phyloP scores from a whole-genome alignment of 92 coral and sea anemone species.

The Virgularia gustaviana region DNA sequence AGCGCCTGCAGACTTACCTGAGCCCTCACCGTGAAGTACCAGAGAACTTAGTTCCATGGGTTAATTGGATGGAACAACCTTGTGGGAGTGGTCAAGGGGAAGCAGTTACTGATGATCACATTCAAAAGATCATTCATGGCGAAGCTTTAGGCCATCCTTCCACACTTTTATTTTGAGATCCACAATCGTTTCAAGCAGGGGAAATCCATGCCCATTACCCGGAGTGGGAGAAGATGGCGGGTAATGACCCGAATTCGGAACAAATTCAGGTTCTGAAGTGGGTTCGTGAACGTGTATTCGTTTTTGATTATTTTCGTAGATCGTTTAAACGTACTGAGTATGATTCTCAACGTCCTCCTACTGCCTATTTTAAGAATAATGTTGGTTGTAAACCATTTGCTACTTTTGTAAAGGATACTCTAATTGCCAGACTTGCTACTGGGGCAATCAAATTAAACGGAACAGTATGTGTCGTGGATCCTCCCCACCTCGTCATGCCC shows the following conservation, averaged over 20 bases:
- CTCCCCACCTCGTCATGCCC: neutral
- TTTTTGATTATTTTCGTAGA: neutral
- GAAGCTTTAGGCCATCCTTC: neutral
- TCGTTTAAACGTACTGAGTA: neutral
- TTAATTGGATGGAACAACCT: too few relatives aligned
- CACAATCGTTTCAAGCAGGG: neutral
- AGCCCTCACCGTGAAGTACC: too few relatives aligned
- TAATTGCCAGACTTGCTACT: neutral
- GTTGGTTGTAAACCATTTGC: neutral
- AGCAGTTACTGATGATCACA: too few relatives aligned
- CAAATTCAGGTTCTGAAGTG: neutral
- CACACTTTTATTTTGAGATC: neutral
- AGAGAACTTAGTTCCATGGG: too few relatives aligned
- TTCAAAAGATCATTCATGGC: too few relatives aligned
- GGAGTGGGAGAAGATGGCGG: neutral
- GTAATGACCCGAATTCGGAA: neutral
- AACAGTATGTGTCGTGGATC: neutral
- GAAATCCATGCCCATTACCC: neutral
- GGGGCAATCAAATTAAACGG: neutral
- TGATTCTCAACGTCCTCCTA: neutral
- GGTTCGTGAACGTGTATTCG: neutral
- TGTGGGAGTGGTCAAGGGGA: too few relatives aligned
- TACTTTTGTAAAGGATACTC: neutral
- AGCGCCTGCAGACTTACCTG: too few relatives aligned
- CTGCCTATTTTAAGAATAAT: neutral